Conservation (phyloP, 2,888 invertebrate genomes). For the Cacoxenus indagator region DNA sequence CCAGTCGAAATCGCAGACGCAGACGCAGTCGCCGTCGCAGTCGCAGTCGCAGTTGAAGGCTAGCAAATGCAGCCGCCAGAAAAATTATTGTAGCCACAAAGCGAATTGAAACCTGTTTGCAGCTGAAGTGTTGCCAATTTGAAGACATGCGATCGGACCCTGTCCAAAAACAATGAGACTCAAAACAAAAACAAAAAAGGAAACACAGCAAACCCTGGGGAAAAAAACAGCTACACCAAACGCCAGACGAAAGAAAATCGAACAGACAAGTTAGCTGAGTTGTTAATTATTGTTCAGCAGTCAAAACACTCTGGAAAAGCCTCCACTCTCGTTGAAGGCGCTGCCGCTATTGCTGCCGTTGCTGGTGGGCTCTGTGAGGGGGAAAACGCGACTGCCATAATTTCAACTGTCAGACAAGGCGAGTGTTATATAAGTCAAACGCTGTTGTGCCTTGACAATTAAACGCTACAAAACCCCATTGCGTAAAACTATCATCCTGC, state of each 20-base stretch:
- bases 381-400: slow-evolving; percentile 27
- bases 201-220: too few relatives aligned
- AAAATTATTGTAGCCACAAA: background rate
- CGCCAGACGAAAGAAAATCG: background rate
- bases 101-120: slow-evolving; percentile 50
- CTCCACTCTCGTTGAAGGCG: too few relatives aligned
- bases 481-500: slow-evolving; percentile 8
- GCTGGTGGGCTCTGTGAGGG: slow-evolving; percentile 34
- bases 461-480: slow-evolving; percentile 18
- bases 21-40: slow-evolving; percentile 19
- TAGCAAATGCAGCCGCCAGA: slow-evolving; percentile 1
- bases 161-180: background rate
- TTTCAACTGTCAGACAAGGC: background rate
- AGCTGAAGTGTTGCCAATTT: slow-evolving; percentile 38
- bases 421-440: background rate
- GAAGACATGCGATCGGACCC: background rate
- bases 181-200: background rate
- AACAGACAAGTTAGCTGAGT: slow-evolving; percentile 46
- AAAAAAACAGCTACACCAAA: background rate
- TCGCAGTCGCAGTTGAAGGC: background rate
- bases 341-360: too few relatives aligned
- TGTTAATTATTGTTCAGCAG: slow-evolving; percentile 47
- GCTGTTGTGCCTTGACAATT: background rate
- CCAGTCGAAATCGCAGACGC: background rate
- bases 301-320: slow-evolving; percentile 39